Conservation (phyloP, 2,888 invertebrate species). For the Priocnemis perturbator region DNA sequence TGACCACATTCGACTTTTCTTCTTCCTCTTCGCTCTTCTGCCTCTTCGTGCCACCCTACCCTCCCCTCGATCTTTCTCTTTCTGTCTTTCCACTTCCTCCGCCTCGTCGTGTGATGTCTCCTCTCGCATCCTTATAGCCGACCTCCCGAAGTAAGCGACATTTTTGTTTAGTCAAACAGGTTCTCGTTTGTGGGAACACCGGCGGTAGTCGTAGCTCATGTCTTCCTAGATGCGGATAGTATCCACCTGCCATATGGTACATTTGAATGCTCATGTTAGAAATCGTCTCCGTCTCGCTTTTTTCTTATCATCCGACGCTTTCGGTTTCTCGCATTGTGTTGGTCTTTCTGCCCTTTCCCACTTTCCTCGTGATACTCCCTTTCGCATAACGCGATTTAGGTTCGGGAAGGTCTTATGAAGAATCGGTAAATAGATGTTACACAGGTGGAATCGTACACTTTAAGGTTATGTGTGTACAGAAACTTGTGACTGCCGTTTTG, state of each 20-base stretch:
- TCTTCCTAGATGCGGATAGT: conserved; percentile 46
- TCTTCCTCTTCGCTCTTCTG: conserved; percentile 19
- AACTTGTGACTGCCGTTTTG: no score
- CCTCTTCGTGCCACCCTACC: conserved; percentile 1
- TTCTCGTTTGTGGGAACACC: conserved; percentile 37
- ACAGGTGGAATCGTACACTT: no score
- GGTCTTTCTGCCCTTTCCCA: no score
- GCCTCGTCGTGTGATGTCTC: conserved; percentile 19
- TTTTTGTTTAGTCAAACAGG: conserved; percentile 63
- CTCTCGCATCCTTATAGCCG: conserved; percentile 37
- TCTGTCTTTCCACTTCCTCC: conserved; percentile 1
- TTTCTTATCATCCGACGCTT: conserved; percentile 22
- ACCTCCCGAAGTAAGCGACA: conserved; percentile 42
- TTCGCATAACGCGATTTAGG: no score
- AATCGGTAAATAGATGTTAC: no score
- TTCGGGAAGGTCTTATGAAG: no score
- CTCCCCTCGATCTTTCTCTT: not conserved
- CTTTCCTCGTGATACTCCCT: no score
- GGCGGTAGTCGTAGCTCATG: conserved; percentile 37
- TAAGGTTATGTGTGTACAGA: no score
- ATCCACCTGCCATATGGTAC: conserved; percentile 48
- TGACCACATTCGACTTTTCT: conserved; percentile 21
- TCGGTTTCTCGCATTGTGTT: not conserved
- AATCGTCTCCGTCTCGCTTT: conserved; percentile 11
- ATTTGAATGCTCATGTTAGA: conserved; percentile 50